Percentiles rank a stretch among this genome's conserved stretches.
phyloP scores from a whole-genome alignment of 2,797 vertebrate genomes.

The Hemibagrus guttatus region DNA sequence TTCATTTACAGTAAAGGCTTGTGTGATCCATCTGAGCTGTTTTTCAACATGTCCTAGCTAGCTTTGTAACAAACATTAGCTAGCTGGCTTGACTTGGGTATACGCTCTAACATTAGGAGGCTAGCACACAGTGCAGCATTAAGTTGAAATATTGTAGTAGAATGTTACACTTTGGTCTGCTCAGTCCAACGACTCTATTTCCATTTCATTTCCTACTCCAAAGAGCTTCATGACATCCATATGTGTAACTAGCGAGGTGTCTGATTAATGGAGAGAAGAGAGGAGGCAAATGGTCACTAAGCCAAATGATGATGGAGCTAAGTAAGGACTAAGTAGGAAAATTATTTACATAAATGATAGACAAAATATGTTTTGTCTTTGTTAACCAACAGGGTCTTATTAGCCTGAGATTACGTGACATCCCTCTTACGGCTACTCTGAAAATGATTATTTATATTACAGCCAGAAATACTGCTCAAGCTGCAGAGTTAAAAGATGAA shows the following conservation, averaged over 20 bases:
- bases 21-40: neutral
- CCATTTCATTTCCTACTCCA: no score
- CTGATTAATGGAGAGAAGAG: neutral
- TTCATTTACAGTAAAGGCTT: neutral
- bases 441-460: neutral
- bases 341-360: no score
- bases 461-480: neutral
- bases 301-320: neutral
- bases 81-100: neutral
- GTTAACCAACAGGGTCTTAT: neutral
- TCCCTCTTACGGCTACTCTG: neutral
- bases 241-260: neutral
- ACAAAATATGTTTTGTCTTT: no score
- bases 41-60: neutral
- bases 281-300: neutral
- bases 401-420: neutral
- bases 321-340: neutral
- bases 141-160: neutral
- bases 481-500: neutral
- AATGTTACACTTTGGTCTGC: neutral
- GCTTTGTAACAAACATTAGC: neutral
- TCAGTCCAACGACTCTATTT: neutral
- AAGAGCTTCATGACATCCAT: neutral
- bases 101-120: neutral
- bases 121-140: neutral